phyloP scores from a whole-genome alignment of 2,113 vertebrate genomes.

The Rattus rattus region DNA sequence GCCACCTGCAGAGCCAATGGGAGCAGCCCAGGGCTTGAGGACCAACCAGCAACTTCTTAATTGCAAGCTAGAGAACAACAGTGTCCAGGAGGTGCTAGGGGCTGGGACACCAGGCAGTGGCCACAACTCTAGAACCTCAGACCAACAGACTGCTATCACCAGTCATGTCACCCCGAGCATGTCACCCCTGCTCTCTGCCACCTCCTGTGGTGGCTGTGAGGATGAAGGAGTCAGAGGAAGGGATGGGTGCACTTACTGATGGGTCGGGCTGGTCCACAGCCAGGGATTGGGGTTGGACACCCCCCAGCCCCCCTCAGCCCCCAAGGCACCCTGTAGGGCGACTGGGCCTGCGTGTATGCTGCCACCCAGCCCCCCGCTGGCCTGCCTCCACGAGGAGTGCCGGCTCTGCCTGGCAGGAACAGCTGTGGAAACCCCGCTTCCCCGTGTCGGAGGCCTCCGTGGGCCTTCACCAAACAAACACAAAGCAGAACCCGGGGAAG shows the following conservation, averaged over 20 bases:
- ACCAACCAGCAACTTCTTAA: neutral
- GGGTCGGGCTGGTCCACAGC: neutral
- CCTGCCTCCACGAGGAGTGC: neutral
- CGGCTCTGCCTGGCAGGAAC: constrained; percentile 69
- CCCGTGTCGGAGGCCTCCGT: constrained; percentile 87
- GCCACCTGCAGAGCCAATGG: neutral
- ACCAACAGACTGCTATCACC: neutral
- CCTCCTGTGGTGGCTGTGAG: accelerated
- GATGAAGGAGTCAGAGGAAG: accelerated
- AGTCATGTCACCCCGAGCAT: neutral
- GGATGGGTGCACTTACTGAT: neutral
- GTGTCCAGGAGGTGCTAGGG: neutral
- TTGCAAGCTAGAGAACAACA: neutral
- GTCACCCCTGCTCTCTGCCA: neutral
- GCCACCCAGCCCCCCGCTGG: accelerated
- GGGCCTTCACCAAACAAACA: constrained; percentile 89
- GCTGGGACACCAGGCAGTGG: neutral
- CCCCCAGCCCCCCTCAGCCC: neutral
- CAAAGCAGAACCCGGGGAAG: constrained; percentile 86
- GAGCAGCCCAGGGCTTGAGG: neutral
- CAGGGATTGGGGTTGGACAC: neutral
- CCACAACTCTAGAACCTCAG: neutral
- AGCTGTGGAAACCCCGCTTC: constrained; percentile 86
- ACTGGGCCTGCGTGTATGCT: accelerated
- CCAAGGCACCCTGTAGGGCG: accelerated